phyloP scores from a whole-genome alignment of 2,113 vertebrate genomes.

The Heterotis niloticus region DNA sequence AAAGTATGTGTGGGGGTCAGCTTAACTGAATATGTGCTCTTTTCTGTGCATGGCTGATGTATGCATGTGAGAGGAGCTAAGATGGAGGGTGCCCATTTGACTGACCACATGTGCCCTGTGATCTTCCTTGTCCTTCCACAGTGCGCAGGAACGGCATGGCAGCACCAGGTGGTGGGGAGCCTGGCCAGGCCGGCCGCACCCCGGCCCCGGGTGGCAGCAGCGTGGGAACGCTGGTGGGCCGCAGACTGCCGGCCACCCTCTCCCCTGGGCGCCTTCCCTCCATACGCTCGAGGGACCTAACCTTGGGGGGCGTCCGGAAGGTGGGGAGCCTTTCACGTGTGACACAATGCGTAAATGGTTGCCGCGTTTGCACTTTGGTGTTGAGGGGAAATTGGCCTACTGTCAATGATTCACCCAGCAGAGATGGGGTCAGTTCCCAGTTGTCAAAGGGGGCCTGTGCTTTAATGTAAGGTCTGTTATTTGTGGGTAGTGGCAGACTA shows the following conservation, averaged over 20 bases:
- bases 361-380: background rate
- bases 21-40: too few species aligned
- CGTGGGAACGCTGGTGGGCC: slow-evolving; percentile 55
- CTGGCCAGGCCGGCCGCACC: slow-evolving; percentile 49
- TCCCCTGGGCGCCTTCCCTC: slow-evolving; percentile 77
- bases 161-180: slow-evolving; percentile 61
- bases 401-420: background rate
- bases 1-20: too few species aligned
- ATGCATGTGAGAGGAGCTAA: background rate
- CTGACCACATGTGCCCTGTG: background rate
- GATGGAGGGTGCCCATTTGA: background rate
- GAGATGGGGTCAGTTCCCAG: background rate
- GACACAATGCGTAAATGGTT: background rate
- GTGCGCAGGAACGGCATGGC: slow-evolving; percentile 65
- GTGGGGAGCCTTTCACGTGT: slow-evolving; percentile 46
- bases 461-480: background rate
- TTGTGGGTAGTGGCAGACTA: too few species aligned
- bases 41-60: too few species aligned
- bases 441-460: background rate
- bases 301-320: slow-evolving; percentile 90
- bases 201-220: slow-evolving; percentile 43
- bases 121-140: background rate
- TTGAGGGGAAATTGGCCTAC: background rate
- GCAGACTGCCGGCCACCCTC: slow-evolving; percentile 58
- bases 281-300: slow-evolving; percentile 89